Conservation (phyloP, 2,888 invertebrate species). For the Byasa hedistus region DNA sequence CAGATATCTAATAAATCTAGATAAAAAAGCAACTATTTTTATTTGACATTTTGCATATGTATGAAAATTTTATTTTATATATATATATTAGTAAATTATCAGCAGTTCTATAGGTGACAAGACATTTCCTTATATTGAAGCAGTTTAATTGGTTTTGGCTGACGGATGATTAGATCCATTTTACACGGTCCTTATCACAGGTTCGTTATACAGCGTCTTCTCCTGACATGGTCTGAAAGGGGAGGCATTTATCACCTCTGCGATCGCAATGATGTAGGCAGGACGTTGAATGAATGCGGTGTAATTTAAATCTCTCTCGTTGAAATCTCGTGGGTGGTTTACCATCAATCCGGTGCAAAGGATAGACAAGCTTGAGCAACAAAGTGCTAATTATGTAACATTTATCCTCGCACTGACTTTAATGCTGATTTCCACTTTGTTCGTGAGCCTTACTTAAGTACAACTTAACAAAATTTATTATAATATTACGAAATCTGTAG, state of each 20-base stretch:
- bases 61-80: neutral
- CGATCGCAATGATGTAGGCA: constrained; percentile 53
- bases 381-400: constrained; percentile 53
- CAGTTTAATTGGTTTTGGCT: neutral
- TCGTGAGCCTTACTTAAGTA: constrained; percentile 34
- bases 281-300: constrained; percentile 59
- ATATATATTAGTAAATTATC: neutral
- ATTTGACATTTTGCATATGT: neutral
- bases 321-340: constrained; percentile 56
- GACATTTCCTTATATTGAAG: neutral
- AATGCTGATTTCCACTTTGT: constrained; percentile 31
- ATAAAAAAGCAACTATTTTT: neutral
- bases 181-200: constrained; percentile 42
- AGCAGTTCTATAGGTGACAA: neutral
- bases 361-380: constrained; percentile 37
- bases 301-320: constrained; percentile 62
- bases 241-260: constrained; percentile 64
- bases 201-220: constrained; percentile 53
- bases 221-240: constrained; percentile 60
- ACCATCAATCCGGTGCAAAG: constrained; percentile 54
- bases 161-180: neutral
- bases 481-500: neutral
- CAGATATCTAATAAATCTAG: neutral
- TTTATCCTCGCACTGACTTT: constrained; percentile 43
- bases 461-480: neutral